Evolutionary conservation across 1,140 invertebrate genomes (phyloP).

Genomic region (Lucilia sericata): DNA sequence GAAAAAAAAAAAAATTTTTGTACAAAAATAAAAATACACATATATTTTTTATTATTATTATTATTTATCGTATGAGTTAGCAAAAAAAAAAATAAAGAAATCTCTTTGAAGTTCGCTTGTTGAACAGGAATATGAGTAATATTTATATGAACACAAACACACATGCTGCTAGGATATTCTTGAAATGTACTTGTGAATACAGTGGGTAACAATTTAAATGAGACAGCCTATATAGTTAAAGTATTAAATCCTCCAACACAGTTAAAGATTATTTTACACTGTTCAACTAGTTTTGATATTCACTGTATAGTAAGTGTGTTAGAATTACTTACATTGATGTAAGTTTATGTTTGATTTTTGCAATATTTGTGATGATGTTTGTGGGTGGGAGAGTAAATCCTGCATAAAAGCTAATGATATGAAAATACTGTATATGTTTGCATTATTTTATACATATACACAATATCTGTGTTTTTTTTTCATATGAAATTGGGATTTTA

Average conservation of each 20-base stretch:
- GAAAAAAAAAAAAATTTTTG: too few relatives aligned
- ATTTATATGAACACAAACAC: not conserved
- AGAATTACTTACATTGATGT: too few relatives aligned
- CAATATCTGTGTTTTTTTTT: not conserved
- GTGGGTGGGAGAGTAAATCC: not conserved
- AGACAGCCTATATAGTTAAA: too few relatives aligned
- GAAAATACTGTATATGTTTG: slow-evolving; percentile 40
- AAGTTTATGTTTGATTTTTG: too few relatives aligned
- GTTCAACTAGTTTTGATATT: too few relatives aligned
- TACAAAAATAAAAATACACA: not conserved
- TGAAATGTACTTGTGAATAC: not conserved
- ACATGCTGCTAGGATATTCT: not conserved
- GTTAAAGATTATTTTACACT: too few relatives aligned
- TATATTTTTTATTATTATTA: not conserved
- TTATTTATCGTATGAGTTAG: slow-evolving; percentile 29
- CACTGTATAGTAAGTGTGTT: too few relatives aligned
- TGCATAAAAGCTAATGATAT: slow-evolving; percentile 41
- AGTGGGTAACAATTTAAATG: not conserved
- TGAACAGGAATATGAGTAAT: not conserved
- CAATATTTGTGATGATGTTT: not conserved
- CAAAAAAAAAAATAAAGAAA: not conserved
- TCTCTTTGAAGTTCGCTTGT: slow-evolving; percentile 37
- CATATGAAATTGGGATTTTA: slow-evolving; percentile 12
- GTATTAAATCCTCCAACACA: too few relatives aligned
- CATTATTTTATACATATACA: not conserved